Percentiles rank a stretch among this genome's conserved stretches.
These are phyloP conservation scores for Heliothis subflexa DNA, from an alignment of 1,140 invertebrate genomes.

Conservation along the genomic window DNA sequence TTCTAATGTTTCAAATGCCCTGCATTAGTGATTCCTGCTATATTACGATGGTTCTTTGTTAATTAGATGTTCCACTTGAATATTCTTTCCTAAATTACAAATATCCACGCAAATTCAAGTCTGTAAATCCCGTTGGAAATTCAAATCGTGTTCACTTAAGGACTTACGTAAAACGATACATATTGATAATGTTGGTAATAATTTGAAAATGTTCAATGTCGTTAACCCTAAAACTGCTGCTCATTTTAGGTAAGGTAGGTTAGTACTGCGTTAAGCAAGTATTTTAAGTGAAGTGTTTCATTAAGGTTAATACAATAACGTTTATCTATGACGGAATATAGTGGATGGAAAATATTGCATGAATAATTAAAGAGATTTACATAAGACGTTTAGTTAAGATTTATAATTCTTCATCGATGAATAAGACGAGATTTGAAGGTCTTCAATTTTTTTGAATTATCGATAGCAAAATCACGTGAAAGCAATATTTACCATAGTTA, in stretches of 20 bases:
- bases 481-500: neutral
- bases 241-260: neutral
- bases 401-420: too few relatives aligned
- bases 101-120: neutral
- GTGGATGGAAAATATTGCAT: too few relatives aligned
- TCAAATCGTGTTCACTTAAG: neutral
- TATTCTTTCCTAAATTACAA: neutral
- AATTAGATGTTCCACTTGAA: neutral
- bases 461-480: too few relatives aligned
- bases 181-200: neutral
- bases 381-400: too few relatives aligned
- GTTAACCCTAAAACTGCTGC: constrained; percentile 5
- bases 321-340: too few relatives aligned
- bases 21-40: neutral
- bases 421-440: too few relatives aligned
- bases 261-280: neutral
- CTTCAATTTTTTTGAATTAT: too few relatives aligned
- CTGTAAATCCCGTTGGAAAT: neutral
- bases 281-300: constrained; percentile 6
- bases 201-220: constrained; percentile 19
- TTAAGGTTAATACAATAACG: constrained; percentile 14
- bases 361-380: too few relatives aligned
- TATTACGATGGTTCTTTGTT: neutral
- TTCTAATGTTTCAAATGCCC: neutral
- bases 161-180: neutral